These are phyloP conservation scores for Parus major DNA, from an alignment of 2,113 vertebrate species.

Conservation along the genomic window DNA sequence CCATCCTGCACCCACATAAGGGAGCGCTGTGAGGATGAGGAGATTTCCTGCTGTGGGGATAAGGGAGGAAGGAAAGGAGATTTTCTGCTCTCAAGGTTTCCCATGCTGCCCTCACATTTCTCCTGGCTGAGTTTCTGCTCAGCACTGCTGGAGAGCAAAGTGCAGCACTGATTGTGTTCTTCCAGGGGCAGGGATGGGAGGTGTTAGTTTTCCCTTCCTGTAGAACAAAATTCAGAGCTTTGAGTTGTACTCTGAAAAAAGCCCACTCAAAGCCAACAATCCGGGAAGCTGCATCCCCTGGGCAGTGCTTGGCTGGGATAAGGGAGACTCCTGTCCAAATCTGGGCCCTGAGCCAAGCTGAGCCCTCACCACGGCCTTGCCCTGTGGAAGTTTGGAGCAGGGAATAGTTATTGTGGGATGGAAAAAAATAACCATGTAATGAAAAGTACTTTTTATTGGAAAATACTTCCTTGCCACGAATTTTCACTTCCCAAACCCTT, in stretches of 20 bases:
- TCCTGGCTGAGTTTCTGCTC: background rate
- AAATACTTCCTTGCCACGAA: background rate
- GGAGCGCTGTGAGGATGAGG: background rate
- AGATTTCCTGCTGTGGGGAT: background rate
- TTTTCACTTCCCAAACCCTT: background rate
- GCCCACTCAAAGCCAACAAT: background rate
- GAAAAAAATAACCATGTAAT: background rate
- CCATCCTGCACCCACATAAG: background rate
- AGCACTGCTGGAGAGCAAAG: background rate
- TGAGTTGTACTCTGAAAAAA: no score
- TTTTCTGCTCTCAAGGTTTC: background rate
- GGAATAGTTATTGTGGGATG: background rate
- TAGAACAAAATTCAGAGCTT: background rate
- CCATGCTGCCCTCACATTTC: fast-evolving
- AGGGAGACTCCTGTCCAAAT: fast-evolving
- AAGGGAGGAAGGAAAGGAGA: background rate
- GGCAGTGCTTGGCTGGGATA: background rate
- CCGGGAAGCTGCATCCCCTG: background rate
- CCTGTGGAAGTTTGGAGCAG: background rate
- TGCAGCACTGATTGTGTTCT: background rate
- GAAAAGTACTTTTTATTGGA: background rate
- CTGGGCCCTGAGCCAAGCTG: background rate
- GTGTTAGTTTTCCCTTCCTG: background rate
- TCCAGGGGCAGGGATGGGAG: background rate
- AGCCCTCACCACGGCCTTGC: background rate